These are phyloP conservation scores for Phymanthus crucifer DNA, from an alignment of 92 coral and sea anemone genomes.

Conservation along the genomic window DNA sequence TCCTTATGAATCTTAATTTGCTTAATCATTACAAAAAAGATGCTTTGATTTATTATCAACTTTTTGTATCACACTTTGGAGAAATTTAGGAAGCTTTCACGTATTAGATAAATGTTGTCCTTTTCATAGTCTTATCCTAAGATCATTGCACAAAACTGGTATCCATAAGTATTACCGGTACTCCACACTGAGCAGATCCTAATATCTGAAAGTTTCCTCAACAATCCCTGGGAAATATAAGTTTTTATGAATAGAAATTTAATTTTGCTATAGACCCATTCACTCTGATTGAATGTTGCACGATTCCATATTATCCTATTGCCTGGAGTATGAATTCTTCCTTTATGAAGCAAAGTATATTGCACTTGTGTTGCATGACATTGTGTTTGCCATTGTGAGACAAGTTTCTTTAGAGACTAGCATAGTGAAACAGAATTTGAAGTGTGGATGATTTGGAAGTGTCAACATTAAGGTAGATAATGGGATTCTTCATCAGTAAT, in stretches of 20 bases:
- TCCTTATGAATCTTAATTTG: background rate
- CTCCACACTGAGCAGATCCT: background rate
- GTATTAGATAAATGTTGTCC: background rate
- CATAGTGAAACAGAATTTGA: no score
- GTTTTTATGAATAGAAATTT: background rate
- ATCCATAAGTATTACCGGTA: background rate
- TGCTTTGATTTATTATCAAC: background rate
- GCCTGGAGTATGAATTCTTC: no score
- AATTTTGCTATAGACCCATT: background rate
- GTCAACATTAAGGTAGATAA: no score
- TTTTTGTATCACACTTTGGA: background rate
- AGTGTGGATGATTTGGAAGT: no score
- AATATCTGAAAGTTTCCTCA: background rate
- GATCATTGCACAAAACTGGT: no score
- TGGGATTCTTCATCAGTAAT: no score
- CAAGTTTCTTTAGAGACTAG: no score
- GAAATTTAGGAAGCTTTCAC: conserved; percentile 5
- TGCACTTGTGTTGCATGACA: no score
- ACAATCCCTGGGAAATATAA: background rate
- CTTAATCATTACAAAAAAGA: background rate
- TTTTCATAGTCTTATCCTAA: background rate
- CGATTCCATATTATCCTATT: no score
- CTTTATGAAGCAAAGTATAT: no score
- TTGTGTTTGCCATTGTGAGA: no score
- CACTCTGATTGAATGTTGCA: background rate